Conservation (phyloP, 1,140 invertebrate genomes). For the Cydia splendana region DNA sequence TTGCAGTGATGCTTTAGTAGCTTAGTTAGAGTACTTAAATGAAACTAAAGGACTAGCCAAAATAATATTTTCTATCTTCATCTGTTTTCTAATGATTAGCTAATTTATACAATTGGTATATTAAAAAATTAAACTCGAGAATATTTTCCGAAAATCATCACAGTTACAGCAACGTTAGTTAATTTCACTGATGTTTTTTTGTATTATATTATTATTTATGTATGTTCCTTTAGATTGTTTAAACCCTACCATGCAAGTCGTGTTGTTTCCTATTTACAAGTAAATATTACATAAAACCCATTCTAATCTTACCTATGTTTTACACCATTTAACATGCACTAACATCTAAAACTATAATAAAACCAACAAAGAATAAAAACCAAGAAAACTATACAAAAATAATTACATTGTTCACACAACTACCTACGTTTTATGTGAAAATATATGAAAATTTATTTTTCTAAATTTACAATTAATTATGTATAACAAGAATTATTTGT, state of each 20-base stretch:
- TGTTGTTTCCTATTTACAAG: slow-evolving; percentile 5
- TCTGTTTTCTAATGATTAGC: too few relatives aligned
- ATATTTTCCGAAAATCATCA: neutral
- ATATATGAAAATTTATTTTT: too few relatives aligned
- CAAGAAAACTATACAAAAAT: too few relatives aligned
- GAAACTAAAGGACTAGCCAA: too few relatives aligned
- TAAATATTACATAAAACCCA: neutral
- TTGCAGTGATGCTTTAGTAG: too few relatives aligned
- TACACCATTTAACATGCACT: slow-evolving; percentile 2
- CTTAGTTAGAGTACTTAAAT: too few relatives aligned
- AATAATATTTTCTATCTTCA: too few relatives aligned
- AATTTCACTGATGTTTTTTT: neutral
- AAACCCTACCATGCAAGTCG: neutral
- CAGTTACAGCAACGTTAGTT: neutral
- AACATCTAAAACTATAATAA: neutral
- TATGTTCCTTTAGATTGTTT: neutral
- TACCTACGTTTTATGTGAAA: too few relatives aligned
- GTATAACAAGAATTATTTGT: too few relatives aligned
- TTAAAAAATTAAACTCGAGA: neutral
- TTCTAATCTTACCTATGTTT: neutral
- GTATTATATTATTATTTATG: neutral
- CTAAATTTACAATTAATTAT: too few relatives aligned
- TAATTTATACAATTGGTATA: neutral
- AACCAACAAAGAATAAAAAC: neutral
- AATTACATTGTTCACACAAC: too few relatives aligned